Evolutionary conservation across 2,888 invertebrate genomes (phyloP), one percentile per base, ranked within the genome.

Genomic region (Teleogryllus oceanicus): DNA sequence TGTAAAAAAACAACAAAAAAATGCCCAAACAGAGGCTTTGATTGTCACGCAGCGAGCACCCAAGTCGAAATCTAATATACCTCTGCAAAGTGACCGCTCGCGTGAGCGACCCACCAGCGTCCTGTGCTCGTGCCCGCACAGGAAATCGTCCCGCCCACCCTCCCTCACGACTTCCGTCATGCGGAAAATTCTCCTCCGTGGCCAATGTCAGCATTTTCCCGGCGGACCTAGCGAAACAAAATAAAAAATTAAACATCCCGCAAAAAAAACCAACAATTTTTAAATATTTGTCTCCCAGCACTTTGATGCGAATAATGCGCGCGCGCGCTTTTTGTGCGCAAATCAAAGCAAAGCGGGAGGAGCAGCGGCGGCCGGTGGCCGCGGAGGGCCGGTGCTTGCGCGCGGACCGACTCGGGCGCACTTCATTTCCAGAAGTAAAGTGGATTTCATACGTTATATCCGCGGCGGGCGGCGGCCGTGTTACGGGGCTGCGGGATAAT

Each of bases 401-500:
- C 62, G 37, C 37, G 62, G 62, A 18, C n/a, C 11, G 62, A 62
- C 62, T 13, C 5, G 62, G n/a, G 62, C 62, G 16, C 62, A 16
- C 62, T 62, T 62, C 62, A 62, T 62, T 62, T 62, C 62, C 62
- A 62, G 62, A 62, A 62, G 62, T 8, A 62, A 62, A 62, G 62
- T 62, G 62, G 62, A 62, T 62, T 62, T 62, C 62, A 62, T 62
- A 62, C 62, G 62, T 62, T 62, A 62, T 62, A 62, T 13, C n/a
- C 13, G 13, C 62, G 16, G 62, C 62, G 62, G 16, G 62, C 62
- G 62, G 62, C n/a, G 62, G 62, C 62, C 16, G n/a, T n/a, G 62
- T 13, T 11, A 13, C 16, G 62, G 62, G 62, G 62, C 62, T n/a
- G 62, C 62, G 62, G n/a, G 62, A 62, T 62, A 62, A 62, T 62